Evolutionary conservation across 2,113 vertebrate genomes (phyloP).

Genomic region (Phaethon lepturus): DNA sequence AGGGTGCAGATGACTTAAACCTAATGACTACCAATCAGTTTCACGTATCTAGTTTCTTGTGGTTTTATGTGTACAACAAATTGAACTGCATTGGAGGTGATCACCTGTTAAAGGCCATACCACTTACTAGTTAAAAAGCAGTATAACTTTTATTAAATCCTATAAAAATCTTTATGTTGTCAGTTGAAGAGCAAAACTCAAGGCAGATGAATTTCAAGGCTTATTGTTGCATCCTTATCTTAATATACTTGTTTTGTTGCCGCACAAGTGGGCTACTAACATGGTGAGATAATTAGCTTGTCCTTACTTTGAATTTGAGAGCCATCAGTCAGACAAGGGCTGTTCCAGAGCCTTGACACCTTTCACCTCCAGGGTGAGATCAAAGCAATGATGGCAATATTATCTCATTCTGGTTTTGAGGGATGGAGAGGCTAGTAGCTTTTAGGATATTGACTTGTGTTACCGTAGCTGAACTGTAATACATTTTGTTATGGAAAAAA

Average conservation of each 20-base stretch:
- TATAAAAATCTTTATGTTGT: conserved; percentile 6
- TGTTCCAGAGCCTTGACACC: neutral
- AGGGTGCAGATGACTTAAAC: neutral
- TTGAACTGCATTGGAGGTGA: neutral
- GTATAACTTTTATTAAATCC: neutral
- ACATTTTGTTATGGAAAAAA: neutral
- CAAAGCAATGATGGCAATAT: neutral
- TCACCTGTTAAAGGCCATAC: neutral
- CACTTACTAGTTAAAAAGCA: neutral
- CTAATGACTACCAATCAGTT: neutral
- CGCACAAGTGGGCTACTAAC: neutral
- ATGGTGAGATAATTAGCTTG: neutral
- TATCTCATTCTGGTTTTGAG: neutral
- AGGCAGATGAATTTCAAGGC: neutral
- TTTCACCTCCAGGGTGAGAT: neutral
- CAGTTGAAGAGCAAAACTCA: neutral
- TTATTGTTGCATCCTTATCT: neutral
- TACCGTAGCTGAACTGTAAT: neutral
- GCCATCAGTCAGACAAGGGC: neutral
- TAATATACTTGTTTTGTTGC: neutral
- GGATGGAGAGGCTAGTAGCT: neutral
- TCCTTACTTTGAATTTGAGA: neutral
- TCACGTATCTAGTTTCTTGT: neutral
- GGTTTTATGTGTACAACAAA: neutral
- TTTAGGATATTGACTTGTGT: neutral